Percentiles rank a stretch among this genome's conserved stretches.
Evolutionary conservation across 2,113 vertebrate species (phyloP).

Genomic region (Chionomys nivalis): DNA sequence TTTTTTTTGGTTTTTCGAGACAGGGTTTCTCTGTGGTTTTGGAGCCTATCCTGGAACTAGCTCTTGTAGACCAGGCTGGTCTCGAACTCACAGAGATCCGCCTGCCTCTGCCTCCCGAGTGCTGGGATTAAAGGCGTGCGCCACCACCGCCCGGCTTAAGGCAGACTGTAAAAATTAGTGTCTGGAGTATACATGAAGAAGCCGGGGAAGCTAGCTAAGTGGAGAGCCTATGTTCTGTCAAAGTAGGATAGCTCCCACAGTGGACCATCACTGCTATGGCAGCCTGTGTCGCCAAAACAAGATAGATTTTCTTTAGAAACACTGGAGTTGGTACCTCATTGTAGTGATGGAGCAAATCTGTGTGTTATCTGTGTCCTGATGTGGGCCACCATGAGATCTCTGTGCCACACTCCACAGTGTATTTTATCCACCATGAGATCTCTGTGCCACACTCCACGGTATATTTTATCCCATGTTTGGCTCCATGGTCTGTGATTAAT

Average conservation of each 20-base stretch:
- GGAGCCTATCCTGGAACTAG: too few species aligned
- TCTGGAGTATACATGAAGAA: not conserved
- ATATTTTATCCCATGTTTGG: not conserved
- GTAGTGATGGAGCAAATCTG: constrained; percentile 1
- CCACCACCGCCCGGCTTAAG: too few species aligned
- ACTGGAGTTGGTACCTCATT: constrained; percentile 3
- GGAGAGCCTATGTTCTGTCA: not conserved
- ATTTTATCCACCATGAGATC: constrained; percentile 23
- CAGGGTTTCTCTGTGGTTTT: too few species aligned
- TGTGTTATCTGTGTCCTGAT: not conserved
- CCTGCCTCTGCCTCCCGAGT: too few species aligned
- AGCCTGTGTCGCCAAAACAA: not conserved
- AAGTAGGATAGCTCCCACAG: not conserved
- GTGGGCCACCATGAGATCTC: constrained; percentile 23
- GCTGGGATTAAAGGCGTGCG: too few species aligned
- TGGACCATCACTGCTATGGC: not conserved
- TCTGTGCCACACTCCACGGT: not conserved
- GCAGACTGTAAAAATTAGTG: not conserved
- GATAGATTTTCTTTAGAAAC: not conserved
- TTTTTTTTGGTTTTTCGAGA: too few species aligned
- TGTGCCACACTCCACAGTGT: not conserved
- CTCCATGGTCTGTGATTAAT: not conserved
- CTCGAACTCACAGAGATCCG: too few species aligned
- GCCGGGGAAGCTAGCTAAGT: not conserved
- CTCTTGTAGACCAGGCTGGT: too few species aligned